Conservation (phyloP, 2,113 vertebrate species). For the Platysternon megacephalum region DNA sequence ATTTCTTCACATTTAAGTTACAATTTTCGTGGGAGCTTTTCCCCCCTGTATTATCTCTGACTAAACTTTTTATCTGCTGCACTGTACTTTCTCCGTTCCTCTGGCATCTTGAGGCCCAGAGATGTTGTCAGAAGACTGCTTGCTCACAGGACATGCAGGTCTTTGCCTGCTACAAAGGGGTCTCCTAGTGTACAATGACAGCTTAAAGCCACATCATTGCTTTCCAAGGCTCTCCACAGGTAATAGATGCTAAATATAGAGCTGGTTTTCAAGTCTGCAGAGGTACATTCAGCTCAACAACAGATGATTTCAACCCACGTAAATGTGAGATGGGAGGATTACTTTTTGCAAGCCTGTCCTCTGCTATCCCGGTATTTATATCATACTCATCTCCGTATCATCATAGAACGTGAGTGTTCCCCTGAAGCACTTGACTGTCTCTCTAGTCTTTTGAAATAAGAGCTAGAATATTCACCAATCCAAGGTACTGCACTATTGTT, state of each 20-base stretch:
- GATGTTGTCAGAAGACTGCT: constrained; percentile 1
- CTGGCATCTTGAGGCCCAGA: not conserved
- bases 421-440: not conserved
- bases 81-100: not conserved
- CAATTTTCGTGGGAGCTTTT: constrained; percentile 33
- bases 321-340: not conserved
- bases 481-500: not conserved
- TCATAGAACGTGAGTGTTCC: not conserved
- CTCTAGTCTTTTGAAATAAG: accelerated
- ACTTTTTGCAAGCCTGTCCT: not conserved
- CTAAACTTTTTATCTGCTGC: constrained; percentile 32
- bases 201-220: not conserved
- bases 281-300: not conserved
- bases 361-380: not conserved
- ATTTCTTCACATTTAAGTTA: constrained; percentile 49
- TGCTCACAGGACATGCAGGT: not conserved
- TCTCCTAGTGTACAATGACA: not conserved
- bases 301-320: not conserved
- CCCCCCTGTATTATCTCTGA: constrained; percentile 29
- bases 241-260: not conserved
- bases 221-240: not conserved
- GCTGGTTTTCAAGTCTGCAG: not conserved
- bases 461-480: not conserved
- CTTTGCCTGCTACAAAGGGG: not conserved
- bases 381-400: accelerated